These are phyloP conservation scores for Leptopilina myrica DNA, from an alignment of 2,888 invertebrate species.

Conservation along the genomic window DNA sequence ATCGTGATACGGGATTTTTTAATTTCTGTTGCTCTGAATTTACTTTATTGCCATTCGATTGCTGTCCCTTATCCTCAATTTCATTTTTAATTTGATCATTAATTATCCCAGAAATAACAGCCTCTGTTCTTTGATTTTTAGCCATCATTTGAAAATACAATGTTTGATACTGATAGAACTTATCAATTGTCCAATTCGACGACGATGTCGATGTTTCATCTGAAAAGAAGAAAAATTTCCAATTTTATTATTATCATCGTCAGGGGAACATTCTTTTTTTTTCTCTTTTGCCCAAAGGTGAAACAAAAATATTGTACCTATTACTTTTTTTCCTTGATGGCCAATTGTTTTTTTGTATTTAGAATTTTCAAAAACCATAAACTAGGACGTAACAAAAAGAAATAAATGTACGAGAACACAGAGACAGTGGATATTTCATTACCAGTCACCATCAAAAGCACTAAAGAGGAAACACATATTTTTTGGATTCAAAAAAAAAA, in stretches of 20 bases:
- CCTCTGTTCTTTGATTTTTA: slow-evolving; percentile 59
- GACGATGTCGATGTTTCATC: slow-evolving; percentile 62
- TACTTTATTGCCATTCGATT: background rate
- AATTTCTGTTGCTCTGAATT: background rate
- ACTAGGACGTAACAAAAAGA: slow-evolving; percentile 26
- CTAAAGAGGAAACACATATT: slow-evolving; percentile 23
- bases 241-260: background rate
- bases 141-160: slow-evolving; percentile 66
- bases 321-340: slow-evolving; percentile 18
- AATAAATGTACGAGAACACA: slow-evolving; percentile 58
- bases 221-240: slow-evolving; percentile 64
- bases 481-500: background rate
- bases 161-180: slow-evolving; percentile 68
- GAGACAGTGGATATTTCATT: slow-evolving; percentile 54
- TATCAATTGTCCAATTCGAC: slow-evolving; percentile 63
- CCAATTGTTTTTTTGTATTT: too few relatives aligned
- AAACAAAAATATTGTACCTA: background rate
- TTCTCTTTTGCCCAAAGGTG: background rate
- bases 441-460: slow-evolving; percentile 65
- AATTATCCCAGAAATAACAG: background rate
- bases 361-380: background rate
- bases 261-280: background rate
- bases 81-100: slow-evolving; percentile 35
- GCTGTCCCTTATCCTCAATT: slow-evolving; percentile 45
- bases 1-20: background rate